A percentile compares a stretch with the other conserved stretches of the same genome.
Conservation (phyloP, 2,797 vertebrate species). For the Heliangelus exortis region DNA sequence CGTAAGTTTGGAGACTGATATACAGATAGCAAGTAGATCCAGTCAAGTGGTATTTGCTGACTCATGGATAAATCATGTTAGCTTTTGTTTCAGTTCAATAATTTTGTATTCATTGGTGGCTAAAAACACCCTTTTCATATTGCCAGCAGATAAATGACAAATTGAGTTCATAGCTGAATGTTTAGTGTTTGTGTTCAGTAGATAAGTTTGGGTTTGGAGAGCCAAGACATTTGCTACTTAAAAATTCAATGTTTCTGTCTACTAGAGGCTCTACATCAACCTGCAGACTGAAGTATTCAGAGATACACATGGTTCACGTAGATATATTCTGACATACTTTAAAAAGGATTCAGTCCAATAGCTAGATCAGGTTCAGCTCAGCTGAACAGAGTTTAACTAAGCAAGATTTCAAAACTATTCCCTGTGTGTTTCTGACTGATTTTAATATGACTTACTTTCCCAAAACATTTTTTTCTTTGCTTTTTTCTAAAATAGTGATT, state of each 20-base stretch:
- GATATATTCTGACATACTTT: not conserved
- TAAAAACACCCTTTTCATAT: not conserved
- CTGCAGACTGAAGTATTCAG: not conserved
- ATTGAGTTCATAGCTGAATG: not conserved
- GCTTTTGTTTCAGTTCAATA: not conserved
- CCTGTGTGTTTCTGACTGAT: not conserved
- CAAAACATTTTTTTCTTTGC: not conserved
- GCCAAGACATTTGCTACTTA: not conserved
- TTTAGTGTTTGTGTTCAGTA: not conserved
- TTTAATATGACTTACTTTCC: not conserved
- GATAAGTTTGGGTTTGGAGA: not conserved
- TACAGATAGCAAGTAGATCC: not conserved
- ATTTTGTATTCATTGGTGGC: not conserved
- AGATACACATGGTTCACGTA: not conserved
- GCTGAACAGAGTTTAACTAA: not conserved
- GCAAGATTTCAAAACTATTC: not conserved
- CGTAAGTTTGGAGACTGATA: not conserved
- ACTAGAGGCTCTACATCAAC: not conserved
- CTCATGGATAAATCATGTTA: not conserved
- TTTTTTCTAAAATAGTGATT: not conserved
- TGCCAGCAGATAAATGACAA: not conserved
- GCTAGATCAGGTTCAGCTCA: not conserved
- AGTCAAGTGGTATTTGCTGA: not conserved
- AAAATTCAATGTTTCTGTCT: not conserved
- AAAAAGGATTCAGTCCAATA: not conserved